phyloP scores from a whole-genome alignment of 2,113 vertebrate genomes.

The Carettochelys insculpta region DNA sequence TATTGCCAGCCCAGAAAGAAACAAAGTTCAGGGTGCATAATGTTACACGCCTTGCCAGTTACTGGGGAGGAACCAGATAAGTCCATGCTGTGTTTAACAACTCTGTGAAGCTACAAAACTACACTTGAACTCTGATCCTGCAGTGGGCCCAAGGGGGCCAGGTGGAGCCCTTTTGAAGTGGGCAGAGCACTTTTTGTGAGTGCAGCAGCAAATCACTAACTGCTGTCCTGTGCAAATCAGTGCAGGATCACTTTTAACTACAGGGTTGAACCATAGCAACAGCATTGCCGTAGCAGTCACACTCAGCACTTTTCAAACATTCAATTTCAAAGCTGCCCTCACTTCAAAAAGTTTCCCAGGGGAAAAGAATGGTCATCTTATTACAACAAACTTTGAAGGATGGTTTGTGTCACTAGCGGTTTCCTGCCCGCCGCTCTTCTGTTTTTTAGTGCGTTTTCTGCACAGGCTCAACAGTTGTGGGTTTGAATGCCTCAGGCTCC shows the following conservation, averaged over 20 bases:
- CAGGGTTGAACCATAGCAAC: accelerated
- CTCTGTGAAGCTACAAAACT: not conserved
- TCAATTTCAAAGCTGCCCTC: accelerated
- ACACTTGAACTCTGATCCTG: not conserved
- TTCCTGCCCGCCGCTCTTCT: not conserved
- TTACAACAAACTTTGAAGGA: not conserved
- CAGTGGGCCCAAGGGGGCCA: not conserved
- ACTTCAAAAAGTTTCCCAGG: not conserved
- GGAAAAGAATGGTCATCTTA: not conserved
- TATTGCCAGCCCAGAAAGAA: not conserved
- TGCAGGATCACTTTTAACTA: accelerated
- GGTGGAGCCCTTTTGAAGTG: accelerated
- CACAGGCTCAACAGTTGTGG: not conserved
- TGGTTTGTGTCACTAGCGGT: not conserved
- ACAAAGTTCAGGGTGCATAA: conserved; percentile 46
- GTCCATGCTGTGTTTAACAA: accelerated
- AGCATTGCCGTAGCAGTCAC: accelerated
- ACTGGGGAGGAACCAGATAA: conserved; percentile 48
- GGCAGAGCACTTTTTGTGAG: not conserved
- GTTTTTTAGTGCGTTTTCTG: not conserved
- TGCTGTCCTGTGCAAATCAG: accelerated
- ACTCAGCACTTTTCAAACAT: not conserved
- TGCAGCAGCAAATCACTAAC: too few species aligned
- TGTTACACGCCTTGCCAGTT: conserved; percentile 25
- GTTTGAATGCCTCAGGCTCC: not conserved